Conservation (phyloP, 2,113 vertebrate genomes). For the Melanocharis versteri region DNA sequence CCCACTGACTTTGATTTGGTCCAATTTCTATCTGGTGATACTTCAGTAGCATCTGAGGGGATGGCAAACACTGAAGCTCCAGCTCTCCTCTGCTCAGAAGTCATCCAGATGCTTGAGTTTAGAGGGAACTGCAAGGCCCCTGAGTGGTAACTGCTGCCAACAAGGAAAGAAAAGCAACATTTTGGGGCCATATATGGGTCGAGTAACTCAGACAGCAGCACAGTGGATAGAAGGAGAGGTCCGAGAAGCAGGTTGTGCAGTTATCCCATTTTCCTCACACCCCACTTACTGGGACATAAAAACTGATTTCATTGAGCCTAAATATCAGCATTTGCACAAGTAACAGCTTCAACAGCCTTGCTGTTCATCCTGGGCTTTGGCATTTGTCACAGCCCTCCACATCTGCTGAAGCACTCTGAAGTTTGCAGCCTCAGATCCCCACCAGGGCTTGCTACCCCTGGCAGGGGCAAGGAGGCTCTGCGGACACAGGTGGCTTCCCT, state of each 20-base stretch:
- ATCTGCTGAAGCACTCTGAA: not conserved
- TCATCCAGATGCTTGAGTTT: not conserved
- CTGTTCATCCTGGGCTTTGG: not conserved
- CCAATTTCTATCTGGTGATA: not conserved
- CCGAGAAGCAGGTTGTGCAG: not conserved
- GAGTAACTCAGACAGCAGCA: not conserved
- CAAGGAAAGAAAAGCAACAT: not conserved
- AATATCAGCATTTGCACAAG: slow-evolving; percentile 12
- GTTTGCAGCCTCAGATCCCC: not conserved
- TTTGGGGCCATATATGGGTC: not conserved
- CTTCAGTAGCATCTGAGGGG: not conserved
- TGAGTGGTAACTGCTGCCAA: not conserved
- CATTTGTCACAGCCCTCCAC: not conserved
- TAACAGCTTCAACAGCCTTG: not conserved
- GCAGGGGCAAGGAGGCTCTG: accelerated
- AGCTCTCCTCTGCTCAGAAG: not conserved
- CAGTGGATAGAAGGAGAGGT: not conserved
- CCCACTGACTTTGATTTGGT: not conserved
- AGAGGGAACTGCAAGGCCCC: not conserved
- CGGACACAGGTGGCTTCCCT: accelerated
- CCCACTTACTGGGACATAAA: not conserved
- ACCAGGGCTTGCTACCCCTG: not conserved
- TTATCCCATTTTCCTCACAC: not conserved
- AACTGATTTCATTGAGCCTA: not conserved
- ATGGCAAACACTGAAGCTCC: not conserved